phyloP scores from a whole-genome alignment of 2,888 invertebrate genomes.

The Eilema depressum region DNA sequence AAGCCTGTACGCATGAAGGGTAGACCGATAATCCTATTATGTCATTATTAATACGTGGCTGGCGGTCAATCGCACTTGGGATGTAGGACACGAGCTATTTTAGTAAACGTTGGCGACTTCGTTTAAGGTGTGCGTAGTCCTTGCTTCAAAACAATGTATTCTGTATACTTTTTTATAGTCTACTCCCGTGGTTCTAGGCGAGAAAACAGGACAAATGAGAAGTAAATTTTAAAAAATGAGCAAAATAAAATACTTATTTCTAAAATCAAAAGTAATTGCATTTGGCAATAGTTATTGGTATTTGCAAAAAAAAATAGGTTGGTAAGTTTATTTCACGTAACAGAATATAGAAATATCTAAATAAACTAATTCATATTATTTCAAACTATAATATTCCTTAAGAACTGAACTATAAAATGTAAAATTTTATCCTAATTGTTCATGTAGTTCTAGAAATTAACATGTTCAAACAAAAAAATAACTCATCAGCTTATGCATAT shows the following conservation, averaged over 20 bases:
- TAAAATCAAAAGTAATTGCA: neutral
- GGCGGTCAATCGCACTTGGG: constrained; percentile 6
- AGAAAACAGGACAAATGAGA: neutral
- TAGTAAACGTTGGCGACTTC: neutral
- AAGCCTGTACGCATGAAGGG: constrained; percentile 15
- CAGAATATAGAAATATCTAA: too few relatives aligned
- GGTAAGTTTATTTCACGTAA: too few relatives aligned
- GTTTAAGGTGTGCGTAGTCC: neutral
- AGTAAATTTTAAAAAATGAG: neutral
- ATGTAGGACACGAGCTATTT: constrained; percentile 11
- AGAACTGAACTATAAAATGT: too few relatives aligned
- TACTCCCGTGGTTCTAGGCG: neutral
- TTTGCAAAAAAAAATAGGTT: too few relatives aligned
- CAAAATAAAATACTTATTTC: neutral
- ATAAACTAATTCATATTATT: too few relatives aligned
- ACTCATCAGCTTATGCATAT: too few relatives aligned
- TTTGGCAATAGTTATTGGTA: neutral
- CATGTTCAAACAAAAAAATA: too few relatives aligned
- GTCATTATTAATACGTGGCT: constrained; percentile 22
- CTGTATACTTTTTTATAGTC: neutral
- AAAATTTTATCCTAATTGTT: too few relatives aligned
- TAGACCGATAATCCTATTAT: constrained; percentile 19
- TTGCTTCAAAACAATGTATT: neutral
- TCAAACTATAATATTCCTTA: too few relatives aligned
- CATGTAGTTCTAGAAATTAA: too few relatives aligned